Base-by-base conservation (phyloP, 2,113 vertebrate species). In the Lipophrys pholis region DNA sequence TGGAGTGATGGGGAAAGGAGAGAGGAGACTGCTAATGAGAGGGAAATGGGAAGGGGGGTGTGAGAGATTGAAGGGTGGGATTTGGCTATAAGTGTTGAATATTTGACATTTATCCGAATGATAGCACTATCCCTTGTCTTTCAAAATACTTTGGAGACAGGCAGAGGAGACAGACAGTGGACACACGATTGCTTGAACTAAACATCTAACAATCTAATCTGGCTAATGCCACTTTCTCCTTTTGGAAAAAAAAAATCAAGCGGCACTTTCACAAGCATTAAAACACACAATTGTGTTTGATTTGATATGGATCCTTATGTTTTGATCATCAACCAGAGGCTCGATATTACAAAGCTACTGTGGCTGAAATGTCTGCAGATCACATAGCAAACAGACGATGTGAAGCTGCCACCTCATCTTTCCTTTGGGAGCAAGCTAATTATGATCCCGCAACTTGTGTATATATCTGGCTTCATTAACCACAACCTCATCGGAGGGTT, bases 1-100 rank as follows among this genome's bases (percentile, higher is more conserved):
- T 86, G 81, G 87, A 84, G 75, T 83, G 84, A 90, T 83, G 81
- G 38, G 15, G 49, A 78, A 46, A 65, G 63, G 42, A 73, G 45
- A 86, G 87, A 87, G 88, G 75, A 87, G 91, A 91, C 91, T 90
- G 76, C 85, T 89, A 92, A 92, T 92, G 90, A 89, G 87, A 66
- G 70, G 54, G 67, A 43, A 82, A 69, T 58, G 40, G 52, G 48
- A 35, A 59, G 58, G 61, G 50, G 53, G 68, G 55, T 46, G 64
- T 57, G 30, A 56, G 48, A 67, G 60, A 87, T 55, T 14, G 68
- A 70, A 58, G 61, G 66, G 6, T 56, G 36, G 45, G 64, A 74
- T 76, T 70, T 74, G 57, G 48, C 73, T 63, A 42, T 67, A 85
- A 86, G 81, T 80, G 80, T 55, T 55, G 56, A 78, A 85, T 84